Conservation (phyloP, 2,888 invertebrate genomes). For the Cheilosia vulpina region DNA sequence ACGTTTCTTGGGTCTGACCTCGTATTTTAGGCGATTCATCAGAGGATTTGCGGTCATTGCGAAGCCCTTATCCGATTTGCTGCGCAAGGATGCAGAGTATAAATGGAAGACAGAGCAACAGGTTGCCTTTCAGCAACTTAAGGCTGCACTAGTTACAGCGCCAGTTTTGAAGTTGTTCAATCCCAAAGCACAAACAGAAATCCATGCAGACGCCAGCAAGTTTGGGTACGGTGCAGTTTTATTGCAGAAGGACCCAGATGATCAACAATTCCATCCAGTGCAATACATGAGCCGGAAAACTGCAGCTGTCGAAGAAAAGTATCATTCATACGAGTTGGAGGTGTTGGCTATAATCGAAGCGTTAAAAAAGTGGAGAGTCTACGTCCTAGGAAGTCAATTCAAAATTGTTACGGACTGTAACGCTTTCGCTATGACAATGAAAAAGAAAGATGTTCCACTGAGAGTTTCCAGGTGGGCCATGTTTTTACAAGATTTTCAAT, state of each 20-base stretch:
- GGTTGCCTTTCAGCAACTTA: constrained; percentile 15
- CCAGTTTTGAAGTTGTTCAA: constrained; percentile 46
- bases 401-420: constrained; percentile 33
- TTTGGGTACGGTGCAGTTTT: constrained; percentile 49
- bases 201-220: constrained; percentile 56
- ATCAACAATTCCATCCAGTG: constrained; percentile 31
- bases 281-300: constrained; percentile 57
- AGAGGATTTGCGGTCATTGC: too few relatives aligned
- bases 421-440: constrained; percentile 22
- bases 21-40: too few relatives aligned
- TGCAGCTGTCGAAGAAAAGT: constrained; percentile 40
- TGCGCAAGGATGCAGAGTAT: too few relatives aligned
- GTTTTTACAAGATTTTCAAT: constrained; percentile 21
- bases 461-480: constrained; percentile 27
- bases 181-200: constrained; percentile 33
- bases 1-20: too few relatives aligned
- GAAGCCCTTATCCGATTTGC: too few relatives aligned
- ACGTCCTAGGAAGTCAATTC: constrained; percentile 73
- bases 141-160: constrained; percentile 1
- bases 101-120: not conserved
- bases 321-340: constrained; percentile 75
- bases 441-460: constrained; percentile 18
- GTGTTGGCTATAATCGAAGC: constrained; percentile 72
- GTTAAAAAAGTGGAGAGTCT: constrained; percentile 73
- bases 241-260: constrained; percentile 45